Conservation (phyloP, 2,888 invertebrate genomes). For the Griposia aprilina region DNA sequence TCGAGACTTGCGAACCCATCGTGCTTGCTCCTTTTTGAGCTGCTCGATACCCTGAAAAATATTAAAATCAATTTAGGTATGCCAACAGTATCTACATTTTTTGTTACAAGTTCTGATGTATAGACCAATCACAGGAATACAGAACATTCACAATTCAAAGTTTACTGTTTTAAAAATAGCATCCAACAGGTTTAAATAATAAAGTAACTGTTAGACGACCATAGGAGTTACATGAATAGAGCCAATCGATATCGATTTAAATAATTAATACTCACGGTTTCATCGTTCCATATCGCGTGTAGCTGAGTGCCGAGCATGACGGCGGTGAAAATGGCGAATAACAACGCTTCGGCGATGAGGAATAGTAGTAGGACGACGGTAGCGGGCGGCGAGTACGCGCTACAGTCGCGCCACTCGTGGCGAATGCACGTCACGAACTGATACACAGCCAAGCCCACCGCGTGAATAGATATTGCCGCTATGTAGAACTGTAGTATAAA, state of each 20-base stretch:
- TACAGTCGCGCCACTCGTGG: conserved; percentile 98
- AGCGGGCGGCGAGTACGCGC: conserved; percentile 97
- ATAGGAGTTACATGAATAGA: conserved; percentile 62
- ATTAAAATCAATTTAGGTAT: neutral
- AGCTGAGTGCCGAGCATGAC: conserved; percentile 99
- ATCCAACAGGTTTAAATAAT: neutral
- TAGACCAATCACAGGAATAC: neutral
- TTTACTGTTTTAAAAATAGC: neutral
- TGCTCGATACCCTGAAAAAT: conserved; percentile 97
- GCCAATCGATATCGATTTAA: conserved; percentile 70
- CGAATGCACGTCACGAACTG: conserved; percentile 98
- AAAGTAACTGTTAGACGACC: neutral
- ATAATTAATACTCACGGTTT: conserved; percentile 93
- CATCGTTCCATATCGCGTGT: conserved; percentile 99
- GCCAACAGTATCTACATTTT: no score
- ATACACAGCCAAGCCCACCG: conserved; percentile 96
- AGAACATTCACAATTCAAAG: neutral
- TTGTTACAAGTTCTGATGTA: neutral
- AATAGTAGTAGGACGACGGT: conserved; percentile 98
- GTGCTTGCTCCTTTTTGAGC: conserved; percentile 98
- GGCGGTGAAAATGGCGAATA: conserved; percentile 99
- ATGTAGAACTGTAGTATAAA: conserved; percentile 96
- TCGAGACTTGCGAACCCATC: conserved; percentile 97
- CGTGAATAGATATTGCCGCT: conserved; percentile 98
- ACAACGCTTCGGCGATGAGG: conserved; percentile 97